Base-by-base conservation (phyloP, 2,113 vertebrate genomes). In the Zosterops pallidus region DNA sequence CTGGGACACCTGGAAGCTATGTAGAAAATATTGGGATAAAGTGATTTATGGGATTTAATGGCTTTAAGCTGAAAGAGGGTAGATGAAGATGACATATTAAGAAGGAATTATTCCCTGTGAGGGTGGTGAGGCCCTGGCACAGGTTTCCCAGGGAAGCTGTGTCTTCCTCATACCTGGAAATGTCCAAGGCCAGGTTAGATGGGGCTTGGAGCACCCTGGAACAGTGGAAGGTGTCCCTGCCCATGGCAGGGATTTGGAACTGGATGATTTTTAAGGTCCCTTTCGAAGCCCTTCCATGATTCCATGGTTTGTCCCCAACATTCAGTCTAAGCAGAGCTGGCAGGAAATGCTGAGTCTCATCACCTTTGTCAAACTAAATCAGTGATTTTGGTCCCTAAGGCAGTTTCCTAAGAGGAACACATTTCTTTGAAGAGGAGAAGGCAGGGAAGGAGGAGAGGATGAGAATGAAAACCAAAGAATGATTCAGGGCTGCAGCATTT, bases 291-390 rank as follows among this genome's bases (percentile, higher is more conserved):
- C 13, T 55, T 39, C 35, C 9, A 6, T 25, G n/a, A 46, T 29
- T 53, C 53, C 5, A 1, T n/a, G 63, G 63, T 69, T 77, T 28
- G 10, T 49, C 52, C 16, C 83, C 52, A 86, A 13, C 28, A 60
- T 41, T n/a, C 1, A 3, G 42, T 41, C 47, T 62, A 76, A 90
- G 17, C n/a, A 59, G 72, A 71, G 47, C 2, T 70, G 79, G 41
- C 22, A 83, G 44, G 77, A 91, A 85, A 74, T 21, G 24, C 55
- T 56, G 47, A 69, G 20, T 77, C 17, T 75, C 33, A 33, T 62
- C 68, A 59, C 50, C 53, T 89, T 85, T 86, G 64, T 52, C 77
- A 92, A 81, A 95, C 25, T 57, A 77, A 74, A 91, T 86, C 55
- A 67, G 52, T 0, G 2, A 59, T 74, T 94, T 68, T 63, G 11